Conservation (phyloP, 2,888 invertebrate species). For the Macaria notata region DNA sequence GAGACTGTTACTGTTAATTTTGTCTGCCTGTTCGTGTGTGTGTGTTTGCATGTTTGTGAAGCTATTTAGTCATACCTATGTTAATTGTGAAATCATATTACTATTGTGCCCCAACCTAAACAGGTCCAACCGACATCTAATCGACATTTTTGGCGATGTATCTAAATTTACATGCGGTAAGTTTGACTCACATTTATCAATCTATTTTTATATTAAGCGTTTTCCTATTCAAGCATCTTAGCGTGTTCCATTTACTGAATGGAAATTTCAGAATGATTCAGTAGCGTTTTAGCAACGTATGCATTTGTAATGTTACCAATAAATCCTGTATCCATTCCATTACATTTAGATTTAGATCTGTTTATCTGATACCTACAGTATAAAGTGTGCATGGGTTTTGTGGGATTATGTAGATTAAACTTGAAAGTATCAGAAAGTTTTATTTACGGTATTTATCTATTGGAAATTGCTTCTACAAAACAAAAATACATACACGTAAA, state of each 20-base stretch:
- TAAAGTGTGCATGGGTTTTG: conserved; percentile 24
- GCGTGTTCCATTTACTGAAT: conserved; percentile 41
- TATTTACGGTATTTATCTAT: too few relatives aligned
- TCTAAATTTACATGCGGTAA: conserved; percentile 44
- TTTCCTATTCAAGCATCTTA: conserved; percentile 29
- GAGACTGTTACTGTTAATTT: conserved; percentile 40
- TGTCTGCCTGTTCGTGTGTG: conserved; percentile 40
- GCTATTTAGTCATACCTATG: conserved; percentile 23
- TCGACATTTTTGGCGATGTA: conserved; percentile 14
- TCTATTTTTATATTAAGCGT: conserved; percentile 13
- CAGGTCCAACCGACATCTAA: conserved; percentile 25
- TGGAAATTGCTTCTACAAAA: too few relatives aligned
- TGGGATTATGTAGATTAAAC: neutral
- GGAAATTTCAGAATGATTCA: conserved; percentile 40
- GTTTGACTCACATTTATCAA: conserved; percentile 27
- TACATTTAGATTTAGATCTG: conserved; percentile 33
- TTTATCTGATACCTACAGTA: conserved; percentile 17
- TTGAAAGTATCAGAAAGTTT: too few relatives aligned
- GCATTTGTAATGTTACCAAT: conserved; percentile 31
- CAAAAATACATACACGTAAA: too few relatives aligned
- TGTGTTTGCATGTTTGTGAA: conserved; percentile 60
- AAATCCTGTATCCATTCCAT: conserved; percentile 34
- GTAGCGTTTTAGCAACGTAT: conserved; percentile 35
- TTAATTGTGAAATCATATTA: conserved; percentile 11
- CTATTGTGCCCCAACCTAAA: conserved; percentile 19